Evolutionary conservation across 2,797 vertebrate genomes (phyloP).

Genomic region (Enteromius afrohamiltoni): DNA sequence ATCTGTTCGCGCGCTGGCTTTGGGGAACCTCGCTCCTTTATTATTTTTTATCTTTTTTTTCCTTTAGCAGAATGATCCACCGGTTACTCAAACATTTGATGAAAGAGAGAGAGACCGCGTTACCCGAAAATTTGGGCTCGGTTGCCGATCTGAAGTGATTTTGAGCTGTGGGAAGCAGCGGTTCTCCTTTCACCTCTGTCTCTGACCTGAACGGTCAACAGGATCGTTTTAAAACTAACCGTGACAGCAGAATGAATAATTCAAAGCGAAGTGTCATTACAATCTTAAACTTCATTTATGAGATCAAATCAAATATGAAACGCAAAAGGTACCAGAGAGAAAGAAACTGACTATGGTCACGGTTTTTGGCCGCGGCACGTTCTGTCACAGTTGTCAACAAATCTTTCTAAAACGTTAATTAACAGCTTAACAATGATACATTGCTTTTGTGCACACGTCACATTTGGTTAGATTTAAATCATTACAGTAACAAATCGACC

Average conservation of each 20-base stretch:
- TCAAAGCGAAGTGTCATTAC: not conserved
- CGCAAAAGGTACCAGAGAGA: not conserved
- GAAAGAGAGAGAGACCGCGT: too few relatives aligned
- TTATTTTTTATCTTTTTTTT: not conserved
- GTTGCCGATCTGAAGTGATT: not conserved
- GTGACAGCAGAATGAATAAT: constrained; percentile 1
- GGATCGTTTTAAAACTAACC: constrained; percentile 11
- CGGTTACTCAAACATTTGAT: not conserved
- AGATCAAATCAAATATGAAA: constrained; percentile 1
- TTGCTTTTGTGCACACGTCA: not conserved
- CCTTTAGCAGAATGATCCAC: not conserved
- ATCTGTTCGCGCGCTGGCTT: constrained; percentile 18
- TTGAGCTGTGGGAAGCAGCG: not conserved
- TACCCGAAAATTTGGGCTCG: not conserved
- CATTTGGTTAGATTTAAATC: not conserved
- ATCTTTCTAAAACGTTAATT: not conserved
- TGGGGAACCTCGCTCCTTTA: not conserved
- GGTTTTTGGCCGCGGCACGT: too few relatives aligned
- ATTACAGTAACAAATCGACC: not conserved
- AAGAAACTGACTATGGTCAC: not conserved
- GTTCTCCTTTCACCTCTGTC: constrained; percentile 11
- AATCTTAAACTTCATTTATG: constrained; percentile 10
- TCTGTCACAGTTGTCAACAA: not conserved
- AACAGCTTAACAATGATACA: not conserved
- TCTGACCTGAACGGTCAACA: constrained; percentile 13